Evolutionary conservation across 2,113 vertebrate genomes (phyloP).

Genomic region (Hemichromis elongatus): DNA sequence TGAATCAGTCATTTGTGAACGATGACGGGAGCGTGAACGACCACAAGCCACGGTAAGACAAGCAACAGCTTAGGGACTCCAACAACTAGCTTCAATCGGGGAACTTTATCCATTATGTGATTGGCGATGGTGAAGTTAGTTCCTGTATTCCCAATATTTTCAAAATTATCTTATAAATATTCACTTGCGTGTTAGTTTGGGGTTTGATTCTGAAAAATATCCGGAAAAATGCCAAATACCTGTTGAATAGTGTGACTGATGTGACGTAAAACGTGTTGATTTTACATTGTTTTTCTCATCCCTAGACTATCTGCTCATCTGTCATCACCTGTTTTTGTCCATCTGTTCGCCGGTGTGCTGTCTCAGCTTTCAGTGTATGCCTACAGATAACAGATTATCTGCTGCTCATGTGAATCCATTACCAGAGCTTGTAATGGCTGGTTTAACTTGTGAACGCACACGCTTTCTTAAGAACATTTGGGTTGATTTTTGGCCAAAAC

Average conservation of each 20-base stretch:
- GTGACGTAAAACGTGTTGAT: not conserved
- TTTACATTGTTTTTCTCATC: not conserved
- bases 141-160: not conserved
- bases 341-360: not conserved
- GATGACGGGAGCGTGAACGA: conserved; percentile 72
- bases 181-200: not conserved
- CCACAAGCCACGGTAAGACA: conserved; percentile 58
- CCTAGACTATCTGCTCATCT: not conserved
- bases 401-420: not conserved
- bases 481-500: not conserved
- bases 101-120: not conserved
- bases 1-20: conserved; percentile 78
- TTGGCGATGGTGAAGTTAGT: not conserved
- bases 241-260: not conserved
- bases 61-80: not conserved
- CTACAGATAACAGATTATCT: not conserved
- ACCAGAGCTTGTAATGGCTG: not conserved
- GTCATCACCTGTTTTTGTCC: conserved; percentile 4
- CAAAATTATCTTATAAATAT: not conserved
- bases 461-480: not conserved
- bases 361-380: not conserved
- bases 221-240: not conserved
- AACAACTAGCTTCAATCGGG: not conserved
- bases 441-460: not conserved
- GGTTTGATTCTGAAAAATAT: not conserved